Base-by-base conservation (phyloP, 2,113 vertebrate genomes). In the Eptesicus fuscus region DNA sequence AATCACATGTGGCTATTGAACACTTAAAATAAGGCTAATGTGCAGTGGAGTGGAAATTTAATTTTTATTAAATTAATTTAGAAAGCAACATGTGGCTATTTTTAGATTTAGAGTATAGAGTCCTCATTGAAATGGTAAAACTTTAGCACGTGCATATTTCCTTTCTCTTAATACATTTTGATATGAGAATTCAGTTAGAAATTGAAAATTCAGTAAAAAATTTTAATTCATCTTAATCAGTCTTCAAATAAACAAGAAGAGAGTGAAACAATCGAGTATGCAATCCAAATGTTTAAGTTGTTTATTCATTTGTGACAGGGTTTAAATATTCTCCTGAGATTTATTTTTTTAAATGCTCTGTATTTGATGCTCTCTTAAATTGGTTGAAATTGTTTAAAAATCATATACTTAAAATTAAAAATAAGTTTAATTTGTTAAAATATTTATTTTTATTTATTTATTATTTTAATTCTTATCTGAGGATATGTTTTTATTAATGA, bases 91-190 rank as follows among this genome's bases (percentile, higher is more conserved):
- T 91, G 35, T 77, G n/a, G 14, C 10, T 76, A 61, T 37, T 65
- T 61, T 82, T 91, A 91, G 32, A 44, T 83, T 83, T 59, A 82
- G 11, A 83, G 79, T 44, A 16, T 49, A 79, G 9, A 83, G 63
- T 84, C 9, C 8, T 91, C 22, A 79, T 44, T 88, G 30, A 92
- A 83, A 25, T 95, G 28, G 3, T 56, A 83, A 88, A 94, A 83
- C 4, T 65, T 74, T 73, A 53, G 49, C 25, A 74, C 18, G 23
- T 79, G 90, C 90, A 79, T 73, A 25, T 23, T 89, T 56, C 12
- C 40, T 93, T 95, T 79, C 20, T 69, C 44, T 96, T 94, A 44
- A 69, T 74, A 79, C 11, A 88, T 80, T 63, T 40, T 76, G 42
- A 94, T 90, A 89, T 30, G 22, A 83, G 11, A 88, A 86, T 47